Evolutionary conservation across 2,888 invertebrate genomes (phyloP).

Genomic region (Carcina quercana): DNA sequence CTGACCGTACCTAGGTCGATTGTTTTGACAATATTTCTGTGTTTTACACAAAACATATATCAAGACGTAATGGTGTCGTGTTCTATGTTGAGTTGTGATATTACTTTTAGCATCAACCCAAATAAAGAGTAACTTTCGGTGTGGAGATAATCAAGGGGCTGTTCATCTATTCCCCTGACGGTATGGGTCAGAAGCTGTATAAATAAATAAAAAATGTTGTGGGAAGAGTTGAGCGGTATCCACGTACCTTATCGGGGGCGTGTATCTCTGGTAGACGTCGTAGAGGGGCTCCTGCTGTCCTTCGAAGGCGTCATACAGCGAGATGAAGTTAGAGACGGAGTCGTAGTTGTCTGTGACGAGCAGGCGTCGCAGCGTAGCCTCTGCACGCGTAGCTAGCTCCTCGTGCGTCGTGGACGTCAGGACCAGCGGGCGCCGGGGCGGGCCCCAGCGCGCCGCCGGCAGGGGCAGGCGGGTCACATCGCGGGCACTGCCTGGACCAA

Average conservation of each 20-base stretch:
- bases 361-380: slow-evolving; percentile 85
- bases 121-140: too few relatives aligned
- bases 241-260: slow-evolving; percentile 86
- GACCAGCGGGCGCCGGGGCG: slow-evolving; percentile 31
- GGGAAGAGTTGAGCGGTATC: too few relatives aligned
- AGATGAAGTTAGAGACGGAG: slow-evolving; percentile 89
- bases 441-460: slow-evolving; percentile 52
- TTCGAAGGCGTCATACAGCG: slow-evolving; percentile 78
- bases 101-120: too few relatives aligned
- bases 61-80: too few relatives aligned
- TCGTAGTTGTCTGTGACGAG: slow-evolving; percentile 92
- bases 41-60: too few relatives aligned
- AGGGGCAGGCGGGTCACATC: slow-evolving; percentile 27
- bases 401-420: slow-evolving; percentile 78
- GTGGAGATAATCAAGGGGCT: too few relatives aligned
- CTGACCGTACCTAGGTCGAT: too few relatives aligned
- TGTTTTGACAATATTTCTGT: too few relatives aligned
- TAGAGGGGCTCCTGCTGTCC: slow-evolving; percentile 74
- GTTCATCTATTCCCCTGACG: too few relatives aligned
- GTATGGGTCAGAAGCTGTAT: too few relatives aligned
- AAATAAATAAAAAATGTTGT: too few relatives aligned
- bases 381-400: slow-evolving; percentile 85
- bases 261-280: slow-evolving; percentile 84
- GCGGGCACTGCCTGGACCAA: slow-evolving; percentile 32
- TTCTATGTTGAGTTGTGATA: too few relatives aligned